Evolutionary conservation across 2,797 vertebrate genomes (phyloP), one percentile per base, ranked within the genome.

Genomic region (Arremon brunneinucha): DNA sequence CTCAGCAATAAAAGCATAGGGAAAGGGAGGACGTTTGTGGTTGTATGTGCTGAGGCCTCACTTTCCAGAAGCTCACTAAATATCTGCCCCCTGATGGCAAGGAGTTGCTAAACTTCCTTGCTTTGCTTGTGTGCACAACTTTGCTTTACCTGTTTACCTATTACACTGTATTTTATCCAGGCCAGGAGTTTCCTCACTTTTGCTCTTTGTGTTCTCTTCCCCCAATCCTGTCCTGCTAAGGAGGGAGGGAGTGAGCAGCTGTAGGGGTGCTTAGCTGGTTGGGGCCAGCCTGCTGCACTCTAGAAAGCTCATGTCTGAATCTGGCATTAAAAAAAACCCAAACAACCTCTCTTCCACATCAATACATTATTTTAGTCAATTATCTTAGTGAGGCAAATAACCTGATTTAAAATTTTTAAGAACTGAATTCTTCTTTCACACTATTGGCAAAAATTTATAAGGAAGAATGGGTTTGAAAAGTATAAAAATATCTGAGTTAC

Each of bases 1-100:
- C 22, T 62, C 62, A 18, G 14, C n/a, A 41, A 10, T 39, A 84
- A 74, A 79, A 91, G 3, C 23, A 39, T 32, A n/a, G 60, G 39
- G 21, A 43, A 85, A 43, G 57, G 11, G 39, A 15, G 35, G 8
- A 53, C 0, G 0, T 37, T 62, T 3, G 2, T 63, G 43, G 16
- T 62, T 89, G 37, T 5, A 2, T 4, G 1, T 55, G 32, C 46
- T 11, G 37, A 62, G 60, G 43, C 28, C 13, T 26, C 26, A 12
- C 39, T 67, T 89, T 81, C 14, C 30, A 22, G 52, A 23, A 35
- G 4, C 6, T 74, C 10, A 5, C 12, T 39, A 5, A 82, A 50
- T 18, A 26, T 34, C 63, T 72, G 16, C 21, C 35, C 70, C 7
- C 28, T 0, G 0, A 44, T 39, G 32, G 32, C 22, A 81, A 65